Evolutionary conservation across 2,113 vertebrate genomes (phyloP), one percentile per base, ranked within the genome.

Genomic region (Aplodontia rufa): DNA sequence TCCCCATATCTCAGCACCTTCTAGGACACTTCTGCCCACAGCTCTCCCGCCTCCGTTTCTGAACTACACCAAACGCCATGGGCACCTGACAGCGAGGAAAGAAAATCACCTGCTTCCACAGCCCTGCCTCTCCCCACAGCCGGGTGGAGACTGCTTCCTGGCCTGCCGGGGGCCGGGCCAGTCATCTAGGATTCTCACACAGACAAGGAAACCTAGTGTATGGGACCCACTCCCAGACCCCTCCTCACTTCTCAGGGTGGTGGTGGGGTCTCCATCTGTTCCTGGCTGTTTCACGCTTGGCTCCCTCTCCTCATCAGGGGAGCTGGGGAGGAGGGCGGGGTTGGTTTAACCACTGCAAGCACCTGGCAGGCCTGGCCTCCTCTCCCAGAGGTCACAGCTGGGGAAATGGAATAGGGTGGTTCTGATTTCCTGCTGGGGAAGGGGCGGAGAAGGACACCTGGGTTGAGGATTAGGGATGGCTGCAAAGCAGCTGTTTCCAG

Each of bases 261-360:
- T 90, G 93, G 40, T n/a, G 80, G 71, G 89, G 95, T 88, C 97
- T 92, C 97, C 96, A 96, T 98, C 98, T 98, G 97, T 74, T 97
- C 32, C 0, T 69, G 85, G 62, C 81, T 79, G 81, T 60, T 90
- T 96, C 96, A 85, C 0, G 58, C 3, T 11, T 93, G 97, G 96
- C 49, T 96, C 91, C 4, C 0, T 66, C 28, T 49, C 90, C 35
- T 0, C 11, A 87, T 60, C 72, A 64, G 35, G 78, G 37, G 83
- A 19, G 55, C 32, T 11, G 17, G 89, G 83, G 93, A 62, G 86
- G 91, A 45, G 78, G 14, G 24, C 90, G 81, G 62, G 64, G 55
- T 74, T 95, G 64, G 3, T 89, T 90, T 92, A 90, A 76, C 94
- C 55, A 17, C 0, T 2, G 8, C 26, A 32, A 85, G 49, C 55